Evolutionary conservation across 2,797 vertebrate genomes (phyloP).

Genomic region (Micromesistius poutassou): DNA sequence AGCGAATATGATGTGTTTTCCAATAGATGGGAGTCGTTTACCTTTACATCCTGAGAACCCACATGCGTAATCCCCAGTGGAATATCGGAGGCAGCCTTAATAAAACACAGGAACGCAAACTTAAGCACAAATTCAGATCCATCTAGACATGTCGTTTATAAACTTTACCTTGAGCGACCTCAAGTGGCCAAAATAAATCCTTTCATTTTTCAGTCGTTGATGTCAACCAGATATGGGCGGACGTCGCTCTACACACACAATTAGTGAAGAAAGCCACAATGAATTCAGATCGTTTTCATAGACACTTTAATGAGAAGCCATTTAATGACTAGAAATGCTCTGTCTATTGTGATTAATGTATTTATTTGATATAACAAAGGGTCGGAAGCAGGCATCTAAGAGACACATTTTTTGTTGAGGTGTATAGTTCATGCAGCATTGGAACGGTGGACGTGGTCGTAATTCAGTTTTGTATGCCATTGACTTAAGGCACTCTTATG

Average conservation of each 20-base stretch:
- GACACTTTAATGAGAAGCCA: constrained; percentile 3
- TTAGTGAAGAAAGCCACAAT: not conserved
- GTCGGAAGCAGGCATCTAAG: constrained; percentile 89
- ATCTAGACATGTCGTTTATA: not conserved
- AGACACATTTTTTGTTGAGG: constrained; percentile 82
- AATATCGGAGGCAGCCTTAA: no score
- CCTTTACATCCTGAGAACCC: not conserved
- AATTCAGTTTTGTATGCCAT: constrained; percentile 86
- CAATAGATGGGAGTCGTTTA: not conserved
- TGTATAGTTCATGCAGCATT: constrained; percentile 97
- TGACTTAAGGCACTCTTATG: constrained; percentile 91
- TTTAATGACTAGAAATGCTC: constrained; percentile 43
- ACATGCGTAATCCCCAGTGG: not conserved
- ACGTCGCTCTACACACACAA: no score
- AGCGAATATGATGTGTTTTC: not conserved
- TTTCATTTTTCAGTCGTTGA: no score
- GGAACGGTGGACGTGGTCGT: constrained; percentile 80
- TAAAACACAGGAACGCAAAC: not conserved
- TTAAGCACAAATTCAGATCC: not conserved
- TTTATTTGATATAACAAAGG: constrained; percentile 87
- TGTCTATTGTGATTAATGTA: constrained; percentile 59
- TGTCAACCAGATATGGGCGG: no score
- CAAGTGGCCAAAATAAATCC: constrained; percentile 37
- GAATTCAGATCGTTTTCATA: not conserved
- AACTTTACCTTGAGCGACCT: constrained; percentile 49